Evolutionary conservation across 2,113 vertebrate genomes (phyloP).

Genomic region (Nestor notabilis): DNA sequence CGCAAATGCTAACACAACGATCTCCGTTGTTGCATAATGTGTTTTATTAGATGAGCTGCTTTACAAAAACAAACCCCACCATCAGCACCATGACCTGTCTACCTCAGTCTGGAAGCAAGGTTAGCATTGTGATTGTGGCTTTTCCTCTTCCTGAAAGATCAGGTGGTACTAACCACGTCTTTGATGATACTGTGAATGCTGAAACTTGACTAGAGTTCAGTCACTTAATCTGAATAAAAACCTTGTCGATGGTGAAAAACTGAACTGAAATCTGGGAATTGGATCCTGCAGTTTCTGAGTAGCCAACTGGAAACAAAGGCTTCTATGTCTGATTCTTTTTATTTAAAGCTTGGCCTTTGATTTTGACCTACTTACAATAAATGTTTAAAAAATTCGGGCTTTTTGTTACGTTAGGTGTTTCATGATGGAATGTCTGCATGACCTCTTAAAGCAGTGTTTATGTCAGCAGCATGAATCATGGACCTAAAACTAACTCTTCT

Average conservation of each 20-base stretch:
- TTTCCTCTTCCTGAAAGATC: not conserved
- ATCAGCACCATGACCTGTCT: conserved; percentile 32
- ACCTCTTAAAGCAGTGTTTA: not conserved
- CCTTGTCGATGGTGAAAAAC: not conserved
- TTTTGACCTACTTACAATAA: not conserved
- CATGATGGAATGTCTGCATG: not conserved
- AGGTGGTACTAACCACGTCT: not conserved
- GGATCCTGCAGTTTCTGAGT: not conserved
- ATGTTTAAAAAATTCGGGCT: not conserved
- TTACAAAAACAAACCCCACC: not conserved
- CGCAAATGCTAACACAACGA: not conserved
- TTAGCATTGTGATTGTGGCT: not conserved
- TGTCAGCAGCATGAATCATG: not conserved
- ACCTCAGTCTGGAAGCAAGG: conserved; percentile 60
- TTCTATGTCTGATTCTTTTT: not conserved
- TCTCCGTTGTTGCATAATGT: not conserved
- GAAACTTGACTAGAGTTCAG: not conserved
- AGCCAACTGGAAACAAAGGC: not conserved
- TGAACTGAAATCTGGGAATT: not conserved
- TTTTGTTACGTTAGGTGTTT: not conserved
- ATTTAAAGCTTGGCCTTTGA: not conserved
- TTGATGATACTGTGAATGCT: not conserved
- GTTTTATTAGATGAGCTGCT: not conserved
- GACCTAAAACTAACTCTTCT: not conserved
- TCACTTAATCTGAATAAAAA: not conserved